These are phyloP conservation scores for Ridgeia piscesae DNA, from an alignment of 1,140 invertebrate species.

Conservation along the genomic window DNA sequence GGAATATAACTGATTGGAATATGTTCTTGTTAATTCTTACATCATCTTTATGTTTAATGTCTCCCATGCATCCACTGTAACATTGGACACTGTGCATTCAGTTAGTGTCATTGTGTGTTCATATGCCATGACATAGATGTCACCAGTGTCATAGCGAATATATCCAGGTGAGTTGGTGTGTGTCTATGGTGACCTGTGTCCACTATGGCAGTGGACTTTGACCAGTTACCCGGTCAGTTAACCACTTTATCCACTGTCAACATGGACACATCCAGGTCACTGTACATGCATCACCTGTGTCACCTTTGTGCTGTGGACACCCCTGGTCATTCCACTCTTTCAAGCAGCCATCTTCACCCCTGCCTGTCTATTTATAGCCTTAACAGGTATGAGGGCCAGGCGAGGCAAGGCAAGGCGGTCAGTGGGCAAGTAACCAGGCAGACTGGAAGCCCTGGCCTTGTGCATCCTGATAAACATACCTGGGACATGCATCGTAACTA, in stretches of 20 bases:
- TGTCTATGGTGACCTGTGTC: neutral
- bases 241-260: neutral
- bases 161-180: neutral
- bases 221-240: neutral
- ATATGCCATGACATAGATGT: neutral
- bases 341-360: neutral
- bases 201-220: neutral
- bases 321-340: neutral
- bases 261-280: too few relatives aligned
- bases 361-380: neutral
- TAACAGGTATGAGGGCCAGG: neutral
- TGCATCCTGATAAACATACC: neutral
- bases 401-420: too few relatives aligned
- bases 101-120: neutral
- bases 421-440: neutral
- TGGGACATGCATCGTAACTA: neutral
- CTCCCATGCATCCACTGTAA: too few relatives aligned
- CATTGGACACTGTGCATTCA: too few relatives aligned
- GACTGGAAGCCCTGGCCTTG: neutral
- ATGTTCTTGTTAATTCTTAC: too few relatives aligned
- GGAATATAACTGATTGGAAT: too few relatives aligned
- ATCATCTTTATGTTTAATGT: too few relatives aligned
- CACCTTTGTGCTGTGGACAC: neutral
- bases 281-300: neutral
- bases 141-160: neutral